Conservation (phyloP, 1,140 invertebrate species). For the Calephelis nemesis region DNA sequence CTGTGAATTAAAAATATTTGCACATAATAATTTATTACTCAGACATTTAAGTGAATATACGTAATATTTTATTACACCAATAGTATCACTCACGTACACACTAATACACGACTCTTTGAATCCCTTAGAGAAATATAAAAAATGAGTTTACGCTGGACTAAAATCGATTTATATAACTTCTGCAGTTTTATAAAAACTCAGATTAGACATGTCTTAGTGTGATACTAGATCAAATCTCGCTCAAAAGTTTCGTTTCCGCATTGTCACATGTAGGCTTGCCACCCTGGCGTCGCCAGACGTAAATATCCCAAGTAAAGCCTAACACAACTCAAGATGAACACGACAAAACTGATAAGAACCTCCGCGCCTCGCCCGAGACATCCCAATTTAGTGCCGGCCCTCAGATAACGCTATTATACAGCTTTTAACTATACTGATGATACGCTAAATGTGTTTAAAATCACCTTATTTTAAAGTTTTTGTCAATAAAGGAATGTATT, state of each 20-base stretch:
- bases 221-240: constrained; percentile 35
- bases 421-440: constrained; percentile 76
- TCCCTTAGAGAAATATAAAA: no score
- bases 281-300: constrained; percentile 61
- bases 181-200: constrained; percentile 36
- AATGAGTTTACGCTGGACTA: constrained; percentile 15
- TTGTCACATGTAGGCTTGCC: constrained; percentile 70
- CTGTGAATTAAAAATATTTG: no score
- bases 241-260: constrained; percentile 63
- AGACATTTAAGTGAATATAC: no score
- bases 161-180: not conserved
- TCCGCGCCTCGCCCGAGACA: constrained; percentile 66
- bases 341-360: constrained; percentile 74
- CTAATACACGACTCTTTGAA: no score
- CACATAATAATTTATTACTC: no score
- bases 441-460: constrained; percentile 76
- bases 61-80: no score
- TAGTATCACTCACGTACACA: no score
- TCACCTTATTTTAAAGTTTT: constrained; percentile 62
- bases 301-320: constrained; percentile 75
- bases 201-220: no score
- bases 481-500: constrained; percentile 51
- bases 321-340: constrained; percentile 78
- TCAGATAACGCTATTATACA: constrained; percentile 77
- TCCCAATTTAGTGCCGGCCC: constrained; percentile 76